A percentile compares a stretch with the other conserved stretches of the same genome.
These are phyloP conservation scores for Puffinus mauretanicus DNA, from an alignment of 2,113 vertebrate species.

Conservation along the genomic window DNA sequence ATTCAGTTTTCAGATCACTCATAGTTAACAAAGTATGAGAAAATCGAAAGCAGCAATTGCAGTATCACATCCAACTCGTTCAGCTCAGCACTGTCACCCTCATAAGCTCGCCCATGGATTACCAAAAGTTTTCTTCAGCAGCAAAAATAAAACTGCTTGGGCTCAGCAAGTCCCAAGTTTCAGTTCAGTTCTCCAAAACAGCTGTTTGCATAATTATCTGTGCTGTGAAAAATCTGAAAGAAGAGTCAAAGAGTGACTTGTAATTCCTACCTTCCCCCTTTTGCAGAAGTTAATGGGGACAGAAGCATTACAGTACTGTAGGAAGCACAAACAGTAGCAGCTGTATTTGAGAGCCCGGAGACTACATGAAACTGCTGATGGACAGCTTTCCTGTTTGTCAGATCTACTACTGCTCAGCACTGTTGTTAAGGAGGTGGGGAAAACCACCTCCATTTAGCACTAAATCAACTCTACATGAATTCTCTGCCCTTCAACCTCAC, in stretches of 20 bases:
- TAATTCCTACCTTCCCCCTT: neutral
- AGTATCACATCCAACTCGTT: neutral
- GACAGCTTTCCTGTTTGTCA: neutral
- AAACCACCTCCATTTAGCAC: neutral
- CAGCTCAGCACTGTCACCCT: neutral
- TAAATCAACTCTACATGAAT: neutral
- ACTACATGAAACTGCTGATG: neutral
- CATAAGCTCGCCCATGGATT: neutral
- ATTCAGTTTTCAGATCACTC: neutral
- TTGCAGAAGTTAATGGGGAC: neutral
- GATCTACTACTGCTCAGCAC: neutral
- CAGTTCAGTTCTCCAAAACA: neutral
- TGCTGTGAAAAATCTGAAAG: neutral
- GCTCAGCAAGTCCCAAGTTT: neutral
- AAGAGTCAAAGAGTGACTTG: accelerated
- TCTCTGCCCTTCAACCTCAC: neutral
- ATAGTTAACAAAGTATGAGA: neutral
- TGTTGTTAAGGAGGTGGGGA: neutral
- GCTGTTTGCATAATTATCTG: neutral
- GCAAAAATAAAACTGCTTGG: neutral
- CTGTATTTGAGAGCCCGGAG: neutral
- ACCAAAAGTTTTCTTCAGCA: neutral
- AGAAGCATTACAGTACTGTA: neutral
- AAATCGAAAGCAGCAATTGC: neutral
- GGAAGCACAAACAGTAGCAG: neutral